Base-by-base conservation (phyloP, 2,113 vertebrate species). In the Pimephales promelas region DNA sequence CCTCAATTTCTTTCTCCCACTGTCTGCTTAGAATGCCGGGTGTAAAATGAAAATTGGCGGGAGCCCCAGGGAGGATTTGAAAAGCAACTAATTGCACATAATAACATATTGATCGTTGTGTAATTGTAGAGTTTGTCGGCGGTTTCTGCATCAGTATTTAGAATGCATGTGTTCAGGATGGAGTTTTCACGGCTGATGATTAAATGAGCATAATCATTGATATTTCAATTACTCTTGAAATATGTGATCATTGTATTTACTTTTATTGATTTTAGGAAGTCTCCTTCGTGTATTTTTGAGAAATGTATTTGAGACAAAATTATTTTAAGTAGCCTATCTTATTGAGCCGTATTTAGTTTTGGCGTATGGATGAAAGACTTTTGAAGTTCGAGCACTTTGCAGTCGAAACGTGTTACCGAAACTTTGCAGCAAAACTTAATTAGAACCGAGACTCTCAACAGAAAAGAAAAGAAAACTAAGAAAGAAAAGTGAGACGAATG, bases 91-190 rank as follows among this genome's bases (percentile, higher is more conserved):
- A 89, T 89, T 47, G 75, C 81, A 84, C 85, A 90, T 89, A 88
- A 90, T 88, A 88, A 88, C 88, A 84, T 89, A 88, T 87, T 88
- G 90, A 90, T 90, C 81, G 10, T 13, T 34, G 78, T 81, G 85
- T 88, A 87, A 86, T 89, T 84, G 84, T 74, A 79, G 82, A 85
- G 82, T 89, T 84, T 87, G 84, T 87, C 85, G 83, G 85, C 77
- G 62, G 72, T 88, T 86, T 79, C 66, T 86, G 80, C 82, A 64
- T 52, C 52, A 16, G 45, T 77, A 31, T 71, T 49, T 71, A 66
- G 26, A 20, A 73, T 64, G 64, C 47, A 26, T 56, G 64, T 74
- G 74, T 83, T 83, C 81, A 56, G 45, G 45, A 68, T 88, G 77
- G 76, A 82, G 85, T 86, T 81, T 83, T 85, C 72, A 81, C 79